Conservation (phyloP, 2,113 vertebrate species). For the Notarius lentiginosus region DNA sequence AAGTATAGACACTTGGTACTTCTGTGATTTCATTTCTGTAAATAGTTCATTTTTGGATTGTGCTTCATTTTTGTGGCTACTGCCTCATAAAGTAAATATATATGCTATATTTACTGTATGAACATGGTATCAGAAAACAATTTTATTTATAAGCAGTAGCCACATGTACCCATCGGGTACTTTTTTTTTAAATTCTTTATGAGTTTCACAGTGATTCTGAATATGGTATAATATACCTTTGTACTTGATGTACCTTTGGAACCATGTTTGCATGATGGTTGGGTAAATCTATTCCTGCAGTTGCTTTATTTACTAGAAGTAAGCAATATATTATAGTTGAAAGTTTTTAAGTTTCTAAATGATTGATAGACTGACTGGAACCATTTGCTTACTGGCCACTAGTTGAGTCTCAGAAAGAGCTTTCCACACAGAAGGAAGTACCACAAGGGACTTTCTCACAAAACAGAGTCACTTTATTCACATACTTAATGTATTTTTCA, state of each 20-base stretch:
- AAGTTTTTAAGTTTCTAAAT: neutral
- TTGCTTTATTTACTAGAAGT: neutral
- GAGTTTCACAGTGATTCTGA: neutral
- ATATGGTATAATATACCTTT: neutral
- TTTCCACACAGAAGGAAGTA: conserved; percentile 37
- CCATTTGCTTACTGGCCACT: neutral
- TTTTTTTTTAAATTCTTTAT: neutral
- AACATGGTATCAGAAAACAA: too few species aligned
- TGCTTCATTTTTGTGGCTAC: too few species aligned
- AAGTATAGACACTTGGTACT: too few species aligned
- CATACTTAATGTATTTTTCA: conserved; percentile 68
- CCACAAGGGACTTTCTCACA: conserved; percentile 49
- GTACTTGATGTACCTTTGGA: neutral
- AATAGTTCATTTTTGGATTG: too few species aligned
- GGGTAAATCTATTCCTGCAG: neutral
- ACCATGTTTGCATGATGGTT: neutral
- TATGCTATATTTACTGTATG: too few species aligned
- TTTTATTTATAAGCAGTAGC: too few species aligned
- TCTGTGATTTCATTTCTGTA: too few species aligned
- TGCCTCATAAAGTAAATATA: too few species aligned
- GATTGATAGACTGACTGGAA: neutral
- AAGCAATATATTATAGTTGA: neutral
- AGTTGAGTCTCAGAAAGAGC: conserved; percentile 15
- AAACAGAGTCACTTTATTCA: conserved; percentile 48
- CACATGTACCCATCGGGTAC: too few species aligned